A percentile compares a stretch with the other conserved stretches of the same genome.
phyloP scores from a whole-genome alignment of 2,888 invertebrate genomes.

The Cryptus armator region DNA sequence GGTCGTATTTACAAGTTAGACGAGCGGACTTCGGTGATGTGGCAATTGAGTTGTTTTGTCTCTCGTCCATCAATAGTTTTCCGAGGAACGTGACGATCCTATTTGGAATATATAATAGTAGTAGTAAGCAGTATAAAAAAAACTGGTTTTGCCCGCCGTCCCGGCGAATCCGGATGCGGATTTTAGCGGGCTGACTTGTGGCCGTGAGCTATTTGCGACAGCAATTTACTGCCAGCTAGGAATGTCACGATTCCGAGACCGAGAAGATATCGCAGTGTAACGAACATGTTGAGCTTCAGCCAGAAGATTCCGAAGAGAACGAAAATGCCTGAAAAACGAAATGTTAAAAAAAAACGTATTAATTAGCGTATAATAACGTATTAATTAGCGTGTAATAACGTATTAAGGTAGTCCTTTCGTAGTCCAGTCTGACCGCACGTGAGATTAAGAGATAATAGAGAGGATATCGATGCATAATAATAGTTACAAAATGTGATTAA shows the following conservation, averaged over 20 bases:
- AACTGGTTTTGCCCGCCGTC: background rate
- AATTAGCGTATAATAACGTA: background rate
- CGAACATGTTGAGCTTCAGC: constrained; percentile 98
- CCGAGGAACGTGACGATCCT: constrained; percentile 1
- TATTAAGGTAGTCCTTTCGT: too few species aligned
- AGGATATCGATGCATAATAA: too few species aligned
- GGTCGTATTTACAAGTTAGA: constrained; percentile 5
- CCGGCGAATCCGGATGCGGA: constrained; percentile 24
- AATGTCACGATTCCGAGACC: constrained; percentile 96
- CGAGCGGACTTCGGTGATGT: background rate
- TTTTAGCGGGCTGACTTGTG: constrained; percentile 80
- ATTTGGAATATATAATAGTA: constrained; percentile 17
- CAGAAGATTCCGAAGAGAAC: constrained; percentile 96
- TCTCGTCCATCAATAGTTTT: background rate
- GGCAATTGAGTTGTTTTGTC: background rate
- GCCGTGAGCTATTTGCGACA: constrained; percentile 91
- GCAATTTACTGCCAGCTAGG: constrained; percentile 96
- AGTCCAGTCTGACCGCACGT: too few species aligned
- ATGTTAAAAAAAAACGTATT: background rate
- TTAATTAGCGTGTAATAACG: too few species aligned
- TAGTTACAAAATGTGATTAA: too few species aligned
- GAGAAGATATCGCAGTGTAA: constrained; percentile 95
- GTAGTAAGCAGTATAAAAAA: constrained; percentile 4
- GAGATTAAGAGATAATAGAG: too few species aligned
- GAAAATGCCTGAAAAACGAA: constrained; percentile 90